Conservation (phyloP, 2,113 vertebrate species). For the Mus spicilegus region DNA sequence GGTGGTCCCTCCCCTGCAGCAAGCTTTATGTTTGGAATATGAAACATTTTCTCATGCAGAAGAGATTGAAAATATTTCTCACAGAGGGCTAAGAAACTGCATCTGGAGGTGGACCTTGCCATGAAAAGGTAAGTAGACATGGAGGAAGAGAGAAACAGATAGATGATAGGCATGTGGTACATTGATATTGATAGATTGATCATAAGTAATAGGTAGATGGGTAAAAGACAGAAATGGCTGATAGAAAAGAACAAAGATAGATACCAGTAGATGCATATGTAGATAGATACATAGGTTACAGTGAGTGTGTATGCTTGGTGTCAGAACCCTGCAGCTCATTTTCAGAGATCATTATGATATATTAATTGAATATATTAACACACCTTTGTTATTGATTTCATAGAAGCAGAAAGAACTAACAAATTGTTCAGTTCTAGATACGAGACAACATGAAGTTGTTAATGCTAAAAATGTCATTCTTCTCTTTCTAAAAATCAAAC, state of each 20-base stretch:
- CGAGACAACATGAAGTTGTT: constrained; percentile 25
- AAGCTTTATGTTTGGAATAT: neutral
- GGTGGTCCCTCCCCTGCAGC: neutral
- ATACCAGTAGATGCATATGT: neutral
- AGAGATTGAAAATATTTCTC: constrained; percentile 51
- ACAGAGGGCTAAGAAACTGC: neutral
- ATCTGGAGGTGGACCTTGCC: neutral
- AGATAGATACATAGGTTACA: neutral
- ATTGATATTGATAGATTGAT: neutral
- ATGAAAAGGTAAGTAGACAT: neutral
- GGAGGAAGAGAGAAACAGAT: neutral
- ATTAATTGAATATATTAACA: neutral
- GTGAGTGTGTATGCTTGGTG: neutral
- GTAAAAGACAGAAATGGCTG: neutral
- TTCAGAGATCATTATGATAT: neutral
- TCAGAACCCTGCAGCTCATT: neutral
- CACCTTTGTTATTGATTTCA: constrained; percentile 37
- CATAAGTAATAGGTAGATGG: neutral
- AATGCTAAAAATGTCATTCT: constrained; percentile 4
- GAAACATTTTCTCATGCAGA: constrained; percentile 52
- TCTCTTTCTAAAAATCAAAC: constrained; percentile 55
- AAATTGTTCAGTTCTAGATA: neutral
- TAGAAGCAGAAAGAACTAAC: neutral
- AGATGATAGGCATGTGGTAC: neutral
- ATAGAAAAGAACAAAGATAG: neutral